Evolutionary conservation across 2,888 invertebrate species (phyloP).

Genomic region (Sarcophaga variegata): DNA sequence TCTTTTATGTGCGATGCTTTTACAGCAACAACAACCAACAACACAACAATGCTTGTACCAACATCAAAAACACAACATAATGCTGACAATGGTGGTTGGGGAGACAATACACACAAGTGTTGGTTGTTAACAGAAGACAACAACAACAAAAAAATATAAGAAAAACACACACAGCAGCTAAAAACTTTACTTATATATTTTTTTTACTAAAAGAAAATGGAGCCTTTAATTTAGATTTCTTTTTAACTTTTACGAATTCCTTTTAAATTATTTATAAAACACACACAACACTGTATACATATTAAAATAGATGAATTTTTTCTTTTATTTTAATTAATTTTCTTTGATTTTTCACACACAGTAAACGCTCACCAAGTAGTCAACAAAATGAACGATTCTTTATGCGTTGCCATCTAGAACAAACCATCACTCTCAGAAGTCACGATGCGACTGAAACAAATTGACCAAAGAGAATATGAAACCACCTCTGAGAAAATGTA

Average conservation of each 20-base stretch:
- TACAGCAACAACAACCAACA: slow-evolving; percentile 32
- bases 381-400: slow-evolving; percentile 14
- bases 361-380: slow-evolving; percentile 18
- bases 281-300: too few relatives aligned
- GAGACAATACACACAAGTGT: slow-evolving; percentile 24
- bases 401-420: slow-evolving; percentile 56
- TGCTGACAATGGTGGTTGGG: slow-evolving; percentile 6
- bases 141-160: too few relatives aligned
- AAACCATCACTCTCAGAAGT: slow-evolving; percentile 70
- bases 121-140: too few relatives aligned
- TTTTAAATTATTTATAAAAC: too few relatives aligned
- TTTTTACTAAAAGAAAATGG: background rate
- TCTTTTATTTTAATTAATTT: background rate
- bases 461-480: slow-evolving; percentile 46
- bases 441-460: slow-evolving; percentile 69
- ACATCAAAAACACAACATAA: background rate
- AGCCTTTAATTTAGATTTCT: too few relatives aligned
- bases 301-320: too few relatives aligned
- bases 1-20: slow-evolving; percentile 45
- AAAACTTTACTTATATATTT: slow-evolving; percentile 1
- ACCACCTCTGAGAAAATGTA: slow-evolving; percentile 30
- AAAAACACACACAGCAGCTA: background rate
- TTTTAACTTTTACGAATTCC: too few relatives aligned
- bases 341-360: slow-evolving; percentile 32
- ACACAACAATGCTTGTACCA: slow-evolving; percentile 29